Percentiles rank a stretch among this genome's conserved stretches.
Conservation (phyloP, 2,113 vertebrate species). For the Gasterosteus nipponicus region DNA sequence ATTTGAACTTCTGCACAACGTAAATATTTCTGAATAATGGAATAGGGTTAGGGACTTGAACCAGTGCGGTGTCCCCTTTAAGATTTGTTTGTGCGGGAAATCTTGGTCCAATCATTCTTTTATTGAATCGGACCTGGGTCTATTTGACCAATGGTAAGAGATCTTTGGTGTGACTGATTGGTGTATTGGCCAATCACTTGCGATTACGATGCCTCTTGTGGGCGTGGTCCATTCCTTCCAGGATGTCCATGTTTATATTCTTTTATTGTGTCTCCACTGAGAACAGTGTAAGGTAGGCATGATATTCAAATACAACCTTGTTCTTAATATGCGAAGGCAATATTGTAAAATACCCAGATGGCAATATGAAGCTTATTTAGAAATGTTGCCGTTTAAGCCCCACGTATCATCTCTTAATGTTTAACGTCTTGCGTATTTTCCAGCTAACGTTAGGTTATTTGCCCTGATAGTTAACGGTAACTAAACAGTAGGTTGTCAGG, state of each 20-base stretch:
- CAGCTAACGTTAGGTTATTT: not conserved
- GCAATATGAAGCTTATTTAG: not conserved
- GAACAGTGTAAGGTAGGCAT: constrained; percentile 17
- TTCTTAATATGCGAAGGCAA: not conserved
- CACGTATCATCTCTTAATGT: not conserved
- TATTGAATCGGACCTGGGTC: accelerated
- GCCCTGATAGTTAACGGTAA: not conserved
- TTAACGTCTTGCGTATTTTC: constrained; percentile 13
- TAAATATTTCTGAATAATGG: not conserved
- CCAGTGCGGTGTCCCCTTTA: constrained; percentile 12
- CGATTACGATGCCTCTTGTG: accelerated
- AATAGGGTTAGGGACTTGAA: not conserved
- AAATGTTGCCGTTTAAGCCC: not conserved
- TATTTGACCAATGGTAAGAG: constrained; percentile 30
- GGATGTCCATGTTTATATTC: constrained; percentile 22
- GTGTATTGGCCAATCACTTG: constrained; percentile 18
- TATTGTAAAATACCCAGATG: not conserved
- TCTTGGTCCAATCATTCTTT: constrained; percentile 40
- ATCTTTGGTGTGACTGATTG: not conserved
- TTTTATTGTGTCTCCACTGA: constrained; percentile 6
- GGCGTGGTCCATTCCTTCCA: constrained; percentile 11
- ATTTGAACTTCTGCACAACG: not conserved
- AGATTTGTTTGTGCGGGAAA: not conserved
- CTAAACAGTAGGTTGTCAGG: not conserved
- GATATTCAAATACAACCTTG: not conserved